Percentiles rank a stretch among this genome's conserved stretches.
phyloP scores from a whole-genome alignment of 2,797 vertebrate species.

The Enteromius trimaculatus region DNA sequence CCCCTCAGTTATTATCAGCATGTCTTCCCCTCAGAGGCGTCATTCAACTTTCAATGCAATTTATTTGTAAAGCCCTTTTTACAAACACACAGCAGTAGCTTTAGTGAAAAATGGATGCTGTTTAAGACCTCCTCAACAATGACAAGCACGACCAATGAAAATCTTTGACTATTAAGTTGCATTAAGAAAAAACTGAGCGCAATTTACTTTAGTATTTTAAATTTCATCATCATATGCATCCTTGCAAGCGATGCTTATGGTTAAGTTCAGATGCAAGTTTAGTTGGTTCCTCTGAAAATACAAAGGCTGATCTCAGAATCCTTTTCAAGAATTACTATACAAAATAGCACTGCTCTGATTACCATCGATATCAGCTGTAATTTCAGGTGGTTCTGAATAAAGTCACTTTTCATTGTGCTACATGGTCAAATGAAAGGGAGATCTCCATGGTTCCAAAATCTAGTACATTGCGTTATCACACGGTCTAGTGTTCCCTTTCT shows the following conservation, averaged over 20 bases:
- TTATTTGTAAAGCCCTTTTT: background rate
- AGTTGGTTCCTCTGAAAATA: background rate
- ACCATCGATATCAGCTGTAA: background rate
- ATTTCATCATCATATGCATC: background rate
- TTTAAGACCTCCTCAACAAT: too few species aligned
- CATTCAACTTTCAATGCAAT: background rate
- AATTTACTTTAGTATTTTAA: background rate
- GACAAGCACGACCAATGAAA: too few species aligned
- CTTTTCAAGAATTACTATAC: background rate
- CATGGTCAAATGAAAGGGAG: slow-evolving; percentile 26
- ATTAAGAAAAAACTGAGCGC: background rate
- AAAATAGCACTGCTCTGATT: background rate
- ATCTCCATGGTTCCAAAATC: background rate
- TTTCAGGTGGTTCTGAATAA: background rate
- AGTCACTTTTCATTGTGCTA: slow-evolving; percentile 14
- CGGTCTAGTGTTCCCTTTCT: slow-evolving; percentile 7
- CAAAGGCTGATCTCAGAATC: background rate
- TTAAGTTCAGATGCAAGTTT: background rate
- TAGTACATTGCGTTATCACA: slow-evolving; percentile 4
- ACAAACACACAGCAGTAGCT: background rate
- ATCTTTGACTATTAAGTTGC: too few species aligned
- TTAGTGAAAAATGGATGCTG: too few species aligned
- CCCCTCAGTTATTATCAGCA: background rate
- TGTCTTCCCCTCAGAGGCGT: background rate
- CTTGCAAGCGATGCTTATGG: too few species aligned